Percentiles rank a stretch among this genome's conserved stretches.
phyloP scores from a whole-genome alignment of 2,113 vertebrate species.

The Phrynocephalus versicolor region DNA sequence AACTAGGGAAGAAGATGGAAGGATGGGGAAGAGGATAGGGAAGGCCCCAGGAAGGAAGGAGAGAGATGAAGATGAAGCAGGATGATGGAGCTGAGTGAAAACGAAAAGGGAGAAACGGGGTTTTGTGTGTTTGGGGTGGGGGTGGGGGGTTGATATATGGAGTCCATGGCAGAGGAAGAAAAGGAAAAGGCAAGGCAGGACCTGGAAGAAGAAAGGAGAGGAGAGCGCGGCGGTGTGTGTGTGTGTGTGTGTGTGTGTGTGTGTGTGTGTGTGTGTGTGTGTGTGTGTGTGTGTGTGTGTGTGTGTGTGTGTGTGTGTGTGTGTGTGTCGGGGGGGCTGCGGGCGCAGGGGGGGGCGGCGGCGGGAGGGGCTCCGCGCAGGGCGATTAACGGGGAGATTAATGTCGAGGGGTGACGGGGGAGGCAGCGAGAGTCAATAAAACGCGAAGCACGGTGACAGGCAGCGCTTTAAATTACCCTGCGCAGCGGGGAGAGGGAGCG shows the following conservation, averaged over 20 bases:
- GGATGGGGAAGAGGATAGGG: too few relatives aligned
- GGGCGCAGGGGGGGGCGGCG: neutral
- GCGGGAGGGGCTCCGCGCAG: conserved; percentile 8
- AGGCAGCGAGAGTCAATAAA: conserved; percentile 37
- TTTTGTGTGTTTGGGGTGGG: too few relatives aligned
- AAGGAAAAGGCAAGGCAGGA: neutral
- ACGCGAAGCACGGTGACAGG: conserved; percentile 26
- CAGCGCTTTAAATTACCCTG: conserved; percentile 38
- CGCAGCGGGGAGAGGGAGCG: conserved; percentile 2
- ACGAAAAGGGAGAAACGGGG: too few relatives aligned
- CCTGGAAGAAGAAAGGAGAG: too few relatives aligned
- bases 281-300: too few relatives aligned
- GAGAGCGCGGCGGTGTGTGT: too few relatives aligned
- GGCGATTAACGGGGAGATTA: conserved; percentile 40
- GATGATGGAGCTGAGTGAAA: neutral
- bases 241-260: too few relatives aligned
- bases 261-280: too few relatives aligned
- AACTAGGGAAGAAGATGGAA: neutral
- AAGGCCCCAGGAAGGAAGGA: too few relatives aligned
- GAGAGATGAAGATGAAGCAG: neutral
- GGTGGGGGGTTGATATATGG: too few relatives aligned
- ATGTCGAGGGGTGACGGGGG: conserved; percentile 27
- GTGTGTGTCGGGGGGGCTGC: neutral
- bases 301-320: too few relatives aligned
- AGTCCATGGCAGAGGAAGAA: neutral